Conservation (phyloP, 2,888 invertebrate species). For the Platycheirus rosarum region DNA sequence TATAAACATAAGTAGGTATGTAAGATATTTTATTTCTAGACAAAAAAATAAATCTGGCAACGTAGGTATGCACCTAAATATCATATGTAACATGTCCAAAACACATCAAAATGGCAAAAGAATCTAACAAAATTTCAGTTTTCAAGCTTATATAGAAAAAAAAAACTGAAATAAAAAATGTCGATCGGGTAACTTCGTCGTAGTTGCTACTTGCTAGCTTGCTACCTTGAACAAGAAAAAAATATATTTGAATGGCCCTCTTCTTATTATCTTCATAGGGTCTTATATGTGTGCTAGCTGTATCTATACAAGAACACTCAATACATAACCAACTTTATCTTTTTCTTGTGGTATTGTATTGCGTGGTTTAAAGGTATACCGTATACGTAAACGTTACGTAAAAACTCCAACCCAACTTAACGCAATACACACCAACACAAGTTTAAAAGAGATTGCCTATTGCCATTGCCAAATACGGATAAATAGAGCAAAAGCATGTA, state of each 20-base stretch:
- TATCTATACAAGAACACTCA: background rate
- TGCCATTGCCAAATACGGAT: slow-evolving; percentile 56
- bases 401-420: slow-evolving; percentile 56
- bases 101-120: slow-evolving; percentile 23
- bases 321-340: too few relatives aligned
- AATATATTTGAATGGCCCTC: slow-evolving; percentile 29
- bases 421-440: slow-evolving; percentile 23
- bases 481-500: slow-evolving; percentile 51
- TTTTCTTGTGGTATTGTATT: too few relatives aligned
- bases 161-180: slow-evolving; percentile 39
- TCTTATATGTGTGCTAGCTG: slow-evolving; percentile 22
- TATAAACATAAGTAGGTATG: too few relatives aligned
- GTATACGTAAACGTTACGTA: slow-evolving; percentile 38
- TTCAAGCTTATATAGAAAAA: slow-evolving; percentile 23
- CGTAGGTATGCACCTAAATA: too few relatives aligned
- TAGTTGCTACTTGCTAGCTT: slow-evolving; percentile 16
- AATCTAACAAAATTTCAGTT: too few relatives aligned
- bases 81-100: slow-evolving; percentile 10
- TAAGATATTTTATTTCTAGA: slow-evolving; percentile 4
- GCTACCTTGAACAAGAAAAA: slow-evolving; percentile 48
- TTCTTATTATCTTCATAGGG: slow-evolving; percentile 38
- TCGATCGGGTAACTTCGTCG: slow-evolving; percentile 41
- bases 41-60: slow-evolving; percentile 45
- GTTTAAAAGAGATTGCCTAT: too few relatives aligned
- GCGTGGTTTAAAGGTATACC: too few relatives aligned